Evolutionary conservation across 2,888 invertebrate species (phyloP).

Genomic region (Dryobotodes eremita): DNA sequence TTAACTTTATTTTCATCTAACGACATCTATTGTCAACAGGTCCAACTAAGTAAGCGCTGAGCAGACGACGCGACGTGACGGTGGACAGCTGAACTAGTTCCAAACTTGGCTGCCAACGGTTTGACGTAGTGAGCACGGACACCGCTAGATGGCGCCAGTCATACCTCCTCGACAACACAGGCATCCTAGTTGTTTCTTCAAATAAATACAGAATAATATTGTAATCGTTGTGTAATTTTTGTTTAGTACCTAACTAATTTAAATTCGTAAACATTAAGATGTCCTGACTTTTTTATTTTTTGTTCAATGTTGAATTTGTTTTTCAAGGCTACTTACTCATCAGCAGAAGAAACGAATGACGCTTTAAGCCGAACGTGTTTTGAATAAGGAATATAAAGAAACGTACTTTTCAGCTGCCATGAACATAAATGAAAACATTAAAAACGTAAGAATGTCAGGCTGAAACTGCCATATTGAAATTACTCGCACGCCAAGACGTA

Average conservation of each 20-base stretch:
- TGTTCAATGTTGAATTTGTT: neutral
- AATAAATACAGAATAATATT: neutral
- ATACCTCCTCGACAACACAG: neutral
- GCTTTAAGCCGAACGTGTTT: constrained; percentile 9
- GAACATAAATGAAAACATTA: constrained; percentile 35
- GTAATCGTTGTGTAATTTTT: neutral
- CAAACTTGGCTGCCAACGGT: constrained; percentile 17
- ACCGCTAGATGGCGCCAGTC: constrained; percentile 60
- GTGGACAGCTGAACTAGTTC: constrained; percentile 29
- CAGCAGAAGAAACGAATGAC: neutral
- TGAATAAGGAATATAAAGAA: constrained; percentile 10
- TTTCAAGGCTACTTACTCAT: constrained; percentile 6
- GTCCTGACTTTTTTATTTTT: neutral
- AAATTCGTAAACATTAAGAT: neutral
- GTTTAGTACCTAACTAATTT: neutral
- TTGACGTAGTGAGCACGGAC: constrained; percentile 33
- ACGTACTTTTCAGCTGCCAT: constrained; percentile 12
- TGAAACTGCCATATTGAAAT: constrained; percentile 39
- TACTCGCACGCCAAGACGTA: constrained; percentile 32
- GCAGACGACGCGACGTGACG: constrained; percentile 7
- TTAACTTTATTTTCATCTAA: constrained; percentile 33
- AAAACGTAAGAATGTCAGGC: constrained; percentile 11
- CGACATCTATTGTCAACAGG: constrained; percentile 72
- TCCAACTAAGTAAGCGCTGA: constrained; percentile 42
- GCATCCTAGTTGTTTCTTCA: neutral